Base-by-base conservation (phyloP, 2,797 vertebrate species). In the Fundulus diaphanus region DNA sequence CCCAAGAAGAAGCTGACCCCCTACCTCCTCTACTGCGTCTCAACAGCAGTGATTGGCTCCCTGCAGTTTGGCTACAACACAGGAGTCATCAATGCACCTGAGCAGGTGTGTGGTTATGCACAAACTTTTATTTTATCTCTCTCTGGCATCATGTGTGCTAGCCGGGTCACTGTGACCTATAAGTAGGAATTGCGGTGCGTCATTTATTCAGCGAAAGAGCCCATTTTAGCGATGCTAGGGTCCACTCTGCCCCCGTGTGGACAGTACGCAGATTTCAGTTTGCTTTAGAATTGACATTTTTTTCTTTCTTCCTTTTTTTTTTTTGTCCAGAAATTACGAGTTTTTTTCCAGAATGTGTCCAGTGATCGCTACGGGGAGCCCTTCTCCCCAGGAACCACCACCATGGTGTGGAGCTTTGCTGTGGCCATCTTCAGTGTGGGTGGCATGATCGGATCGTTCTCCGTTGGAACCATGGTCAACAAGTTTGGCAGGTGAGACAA, bases 41-140 rank as follows among this genome's bases (percentile, higher is more conserved):
- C 84, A 1, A 81, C 97, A 12, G 97, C 97, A 7, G 89, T 96
- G 35, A 97, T 99, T 5, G 96, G 97, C 72, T 98, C 97, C 0
- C 94, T 99, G 42, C 98, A 98, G 88, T 99, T 96, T 83, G 98
- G 98, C 42, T 99, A 97, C 94, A 99, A 99, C 93, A 97, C 95
- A 0, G 98, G 97, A 13, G 97, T 99, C 89, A 99, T 99, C 92
- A 98, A 98, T 87, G 98, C 97, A 46, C 97, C 97, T 0, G 96
- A 97, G 78, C n/a, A 83, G 94, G 97, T 95, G 73, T 80, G 35
- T 29, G 33, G 24, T n/a, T 67, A 16, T 42, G 37, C 24, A 67
- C 13, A 27, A 13, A 27, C 44, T 16, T 27, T 67, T 42, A 22
- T n/a, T 27, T 4, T 13, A n/a, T 15, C 37, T 66, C 12, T 66